Percentiles rank a stretch among this genome's conserved stretches.
These are phyloP conservation scores for Calameuta filiformis DNA, from an alignment of 2,888 invertebrate species.

Conservation along the genomic window DNA sequence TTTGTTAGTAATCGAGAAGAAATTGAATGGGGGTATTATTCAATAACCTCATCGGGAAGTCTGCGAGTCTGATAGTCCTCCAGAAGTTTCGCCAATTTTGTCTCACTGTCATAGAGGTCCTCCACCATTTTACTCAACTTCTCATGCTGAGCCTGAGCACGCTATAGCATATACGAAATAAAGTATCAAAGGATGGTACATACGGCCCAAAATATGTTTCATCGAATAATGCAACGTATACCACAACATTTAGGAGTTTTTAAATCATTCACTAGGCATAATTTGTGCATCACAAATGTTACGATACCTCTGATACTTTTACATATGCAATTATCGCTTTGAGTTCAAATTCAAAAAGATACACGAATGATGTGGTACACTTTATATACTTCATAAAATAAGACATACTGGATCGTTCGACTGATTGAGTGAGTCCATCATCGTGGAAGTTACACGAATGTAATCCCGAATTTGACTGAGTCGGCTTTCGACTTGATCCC, in stretches of 20 bases:
- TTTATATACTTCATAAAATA: not conserved
- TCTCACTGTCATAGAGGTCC: conserved; percentile 78
- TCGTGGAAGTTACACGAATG: conserved; percentile 76
- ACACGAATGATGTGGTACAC: not conserved
- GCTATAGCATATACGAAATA: conserved; percentile 41
- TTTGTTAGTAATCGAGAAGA: conserved; percentile 29
- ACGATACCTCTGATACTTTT: not conserved
- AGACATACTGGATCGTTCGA: conserved; percentile 76
- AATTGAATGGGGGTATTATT: not conserved
- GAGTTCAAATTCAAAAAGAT: not conserved
- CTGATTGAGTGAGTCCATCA: conserved; percentile 77
- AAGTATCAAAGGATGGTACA: not conserved
- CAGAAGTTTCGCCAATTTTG: conserved; percentile 73
- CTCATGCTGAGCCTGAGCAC: conserved; percentile 66
- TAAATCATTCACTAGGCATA: not conserved
- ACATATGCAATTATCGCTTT: not conserved
- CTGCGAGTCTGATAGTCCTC: conserved; percentile 57
- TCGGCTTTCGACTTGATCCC: conserved; percentile 76
- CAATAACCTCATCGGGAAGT: conserved; percentile 53
- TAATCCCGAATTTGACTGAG: conserved; percentile 80
- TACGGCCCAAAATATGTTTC: not conserved
- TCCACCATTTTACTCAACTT: conserved; percentile 76
- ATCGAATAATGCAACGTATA: conserved; percentile 5
- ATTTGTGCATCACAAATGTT: not conserved
- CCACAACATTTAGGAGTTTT: not conserved